These are phyloP conservation scores for Allolobophora icterica DNA, from an alignment of 2,888 invertebrate species.

Conservation along the genomic window DNA sequence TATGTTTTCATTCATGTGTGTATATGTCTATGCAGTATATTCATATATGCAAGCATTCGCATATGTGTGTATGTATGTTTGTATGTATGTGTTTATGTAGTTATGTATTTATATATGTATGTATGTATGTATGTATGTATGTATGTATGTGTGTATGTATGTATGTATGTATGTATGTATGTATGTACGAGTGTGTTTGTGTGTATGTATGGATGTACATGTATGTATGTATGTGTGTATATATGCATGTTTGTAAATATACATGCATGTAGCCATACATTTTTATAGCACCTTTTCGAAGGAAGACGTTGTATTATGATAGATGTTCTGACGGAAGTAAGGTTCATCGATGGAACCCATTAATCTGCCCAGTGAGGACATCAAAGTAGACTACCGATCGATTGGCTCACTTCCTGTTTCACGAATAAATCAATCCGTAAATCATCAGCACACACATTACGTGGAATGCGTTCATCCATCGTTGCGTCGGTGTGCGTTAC, in stretches of 20 bases:
- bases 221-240: too few relatives aligned
- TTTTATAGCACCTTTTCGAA: neutral
- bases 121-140: too few relatives aligned
- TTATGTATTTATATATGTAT: too few relatives aligned
- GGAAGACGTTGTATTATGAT: neutral
- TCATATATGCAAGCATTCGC: too few relatives aligned
- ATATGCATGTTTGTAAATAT: neutral
- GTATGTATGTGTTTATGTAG: neutral
- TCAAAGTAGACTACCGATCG: neutral
- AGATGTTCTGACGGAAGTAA: neutral
- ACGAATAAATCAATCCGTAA: neutral
- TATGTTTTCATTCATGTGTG: neutral
- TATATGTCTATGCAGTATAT: neutral
- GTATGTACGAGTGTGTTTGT: neutral
- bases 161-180: neutral
- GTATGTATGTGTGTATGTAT: too few relatives aligned
- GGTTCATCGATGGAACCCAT: neutral
- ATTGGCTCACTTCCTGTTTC: neutral
- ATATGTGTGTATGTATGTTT: neutral
- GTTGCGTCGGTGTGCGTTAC: neutral
- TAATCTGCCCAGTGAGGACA: neutral
- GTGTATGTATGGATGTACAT: neutral
- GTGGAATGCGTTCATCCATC: neutral
- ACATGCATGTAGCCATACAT: neutral
- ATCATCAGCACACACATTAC: neutral